Percentiles rank a stretch among this genome's conserved stretches.
phyloP scores from a whole-genome alignment of 2,113 vertebrate genomes.

The Rallus limicola region DNA sequence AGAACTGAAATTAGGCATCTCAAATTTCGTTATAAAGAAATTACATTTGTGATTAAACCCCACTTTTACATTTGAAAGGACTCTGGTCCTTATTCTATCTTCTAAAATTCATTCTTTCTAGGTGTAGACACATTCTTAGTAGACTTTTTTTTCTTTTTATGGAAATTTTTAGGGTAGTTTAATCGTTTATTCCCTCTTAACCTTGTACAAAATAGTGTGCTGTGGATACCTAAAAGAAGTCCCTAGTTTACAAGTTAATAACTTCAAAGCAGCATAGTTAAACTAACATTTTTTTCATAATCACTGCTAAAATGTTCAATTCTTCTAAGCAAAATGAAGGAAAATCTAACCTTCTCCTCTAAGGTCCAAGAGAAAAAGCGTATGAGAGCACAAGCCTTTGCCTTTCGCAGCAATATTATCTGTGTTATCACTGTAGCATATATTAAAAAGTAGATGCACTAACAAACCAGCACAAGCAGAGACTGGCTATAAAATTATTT shows the following conservation, averaged over 20 bases:
- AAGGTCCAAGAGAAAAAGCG: background rate
- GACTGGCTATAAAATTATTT: background rate
- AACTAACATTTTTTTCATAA: background rate
- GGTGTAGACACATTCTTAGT: background rate
- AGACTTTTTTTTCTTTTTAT: background rate
- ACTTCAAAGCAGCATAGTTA: background rate
- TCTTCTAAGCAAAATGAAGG: background rate
- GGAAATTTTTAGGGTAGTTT: background rate
- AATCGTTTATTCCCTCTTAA: background rate
- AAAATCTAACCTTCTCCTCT: background rate
- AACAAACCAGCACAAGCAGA: background rate
- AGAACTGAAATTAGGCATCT: background rate
- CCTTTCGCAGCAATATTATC: background rate
- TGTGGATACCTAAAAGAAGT: background rate
- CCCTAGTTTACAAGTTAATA: background rate
- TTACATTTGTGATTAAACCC: background rate
- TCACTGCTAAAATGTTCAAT: background rate
- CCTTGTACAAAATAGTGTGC: background rate
- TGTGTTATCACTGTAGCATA: background rate
- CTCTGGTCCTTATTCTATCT: background rate
- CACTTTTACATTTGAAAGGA: background rate
- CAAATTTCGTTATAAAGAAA: background rate
- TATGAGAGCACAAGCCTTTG: background rate
- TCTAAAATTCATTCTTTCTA: background rate
- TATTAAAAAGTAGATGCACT: background rate